A percentile compares a stretch with the other conserved stretches of the same genome.
These are phyloP conservation scores for Lottia scabra DNA, from an alignment of 2,888 invertebrate genomes.

Conservation along the genomic window DNA sequence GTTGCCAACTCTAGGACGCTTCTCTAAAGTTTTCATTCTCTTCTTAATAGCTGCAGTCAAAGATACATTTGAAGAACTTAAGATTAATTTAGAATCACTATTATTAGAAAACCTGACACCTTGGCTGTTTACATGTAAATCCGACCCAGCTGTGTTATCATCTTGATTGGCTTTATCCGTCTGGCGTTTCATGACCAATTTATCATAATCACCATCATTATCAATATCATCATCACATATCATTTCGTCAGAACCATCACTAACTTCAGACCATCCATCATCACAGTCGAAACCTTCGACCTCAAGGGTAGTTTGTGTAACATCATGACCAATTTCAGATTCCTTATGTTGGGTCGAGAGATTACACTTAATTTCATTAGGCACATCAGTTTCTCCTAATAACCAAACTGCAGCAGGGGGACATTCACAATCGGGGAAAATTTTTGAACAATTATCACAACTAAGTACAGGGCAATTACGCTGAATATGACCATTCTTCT, in stretches of 20 bases:
- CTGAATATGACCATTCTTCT: not conserved
- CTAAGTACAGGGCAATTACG: not conserved
- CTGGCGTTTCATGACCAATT: too few species aligned
- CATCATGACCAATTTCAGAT: not conserved
- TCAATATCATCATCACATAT: not conserved
- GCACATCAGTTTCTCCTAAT: not conserved
- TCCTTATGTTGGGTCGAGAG: not conserved
- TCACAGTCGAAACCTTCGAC: not conserved
- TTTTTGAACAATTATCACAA: not conserved
- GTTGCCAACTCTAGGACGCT: not conserved
- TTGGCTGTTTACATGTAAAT: not conserved
- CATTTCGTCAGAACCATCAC: not conserved
- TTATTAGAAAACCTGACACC: too few species aligned
- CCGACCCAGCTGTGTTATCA: not conserved
- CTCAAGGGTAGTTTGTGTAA: not conserved
- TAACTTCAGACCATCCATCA: not conserved
- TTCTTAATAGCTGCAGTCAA: too few species aligned
- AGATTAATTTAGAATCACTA: too few species aligned
- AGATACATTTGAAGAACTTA: too few species aligned
- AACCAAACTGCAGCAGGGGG: not conserved
- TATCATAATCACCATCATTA: not conserved
- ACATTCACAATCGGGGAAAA: not conserved
- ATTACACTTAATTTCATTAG: not conserved
- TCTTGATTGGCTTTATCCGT: too few species aligned
- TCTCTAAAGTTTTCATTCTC: too few species aligned